These are phyloP conservation scores for Chromobotia macracanthus DNA, from an alignment of 2,797 vertebrate genomes.

Conservation along the genomic window DNA sequence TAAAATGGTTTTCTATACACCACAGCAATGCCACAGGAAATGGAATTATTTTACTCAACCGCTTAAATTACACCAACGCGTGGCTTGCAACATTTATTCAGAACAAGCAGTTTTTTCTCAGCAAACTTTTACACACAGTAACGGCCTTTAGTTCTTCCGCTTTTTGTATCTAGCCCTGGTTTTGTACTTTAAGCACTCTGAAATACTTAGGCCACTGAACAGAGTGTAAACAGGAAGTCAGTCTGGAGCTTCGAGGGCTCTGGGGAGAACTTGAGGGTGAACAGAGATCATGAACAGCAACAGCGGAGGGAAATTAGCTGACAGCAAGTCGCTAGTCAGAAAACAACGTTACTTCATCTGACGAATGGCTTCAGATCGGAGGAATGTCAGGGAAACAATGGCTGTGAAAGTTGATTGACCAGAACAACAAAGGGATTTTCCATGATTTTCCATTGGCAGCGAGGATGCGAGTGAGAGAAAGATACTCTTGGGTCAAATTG, in stretches of 20 bases:
- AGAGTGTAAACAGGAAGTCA: conserved; percentile 79
- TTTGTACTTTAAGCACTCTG: conserved; percentile 54
- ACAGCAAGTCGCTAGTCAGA: conserved; percentile 52
- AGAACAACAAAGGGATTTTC: conserved; percentile 35
- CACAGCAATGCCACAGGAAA: background rate
- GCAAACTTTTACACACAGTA: no score
- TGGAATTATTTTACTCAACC: background rate
- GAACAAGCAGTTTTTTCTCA: background rate
- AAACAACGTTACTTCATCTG: conserved; percentile 24
- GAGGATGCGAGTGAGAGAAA: background rate
- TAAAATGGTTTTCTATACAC: background rate
- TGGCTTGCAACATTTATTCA: background rate
- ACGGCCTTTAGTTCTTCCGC: conserved; percentile 21
- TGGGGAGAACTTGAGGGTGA: conserved; percentile 50
- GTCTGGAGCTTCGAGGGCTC: conserved; percentile 60
- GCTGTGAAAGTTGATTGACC: conserved; percentile 26
- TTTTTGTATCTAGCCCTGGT: conserved; percentile 48
- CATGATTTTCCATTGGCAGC: background rate
- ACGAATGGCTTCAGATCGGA: conserved; percentile 33
- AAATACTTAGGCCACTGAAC: conserved; percentile 62
- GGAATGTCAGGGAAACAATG: conserved; percentile 59
- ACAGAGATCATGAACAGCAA: conserved; percentile 42
- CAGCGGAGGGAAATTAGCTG: conserved; percentile 39
- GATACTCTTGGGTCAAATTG: background rate
- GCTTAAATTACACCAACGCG: conserved; percentile 11